Conservation (phyloP, 2,888 invertebrate genomes). For the Sycophila texana region DNA sequence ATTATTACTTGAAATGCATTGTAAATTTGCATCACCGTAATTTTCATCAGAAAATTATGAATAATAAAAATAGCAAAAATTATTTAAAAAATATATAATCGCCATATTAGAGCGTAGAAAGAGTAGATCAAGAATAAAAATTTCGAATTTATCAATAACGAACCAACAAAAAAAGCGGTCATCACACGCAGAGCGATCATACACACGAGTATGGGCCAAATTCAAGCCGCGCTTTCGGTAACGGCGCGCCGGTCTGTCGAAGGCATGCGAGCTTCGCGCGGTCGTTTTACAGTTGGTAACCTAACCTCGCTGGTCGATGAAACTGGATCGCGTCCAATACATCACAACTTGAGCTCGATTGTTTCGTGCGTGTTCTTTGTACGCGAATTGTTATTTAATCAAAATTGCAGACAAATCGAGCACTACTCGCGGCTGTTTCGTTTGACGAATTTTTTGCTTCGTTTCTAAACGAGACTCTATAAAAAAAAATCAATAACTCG, state of each 20-base stretch:
- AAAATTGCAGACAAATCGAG: neutral
- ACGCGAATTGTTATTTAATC: conserved; percentile 55
- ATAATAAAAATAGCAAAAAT: too few relatives aligned
- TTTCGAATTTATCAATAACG: neutral
- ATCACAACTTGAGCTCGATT: conserved; percentile 58
- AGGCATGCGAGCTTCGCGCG: too few relatives aligned
- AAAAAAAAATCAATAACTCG: too few relatives aligned
- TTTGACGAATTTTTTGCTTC: too few relatives aligned
- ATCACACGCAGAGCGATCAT: conserved; percentile 10
- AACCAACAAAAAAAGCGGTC: neutral
- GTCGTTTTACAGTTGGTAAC: conserved; percentile 31
- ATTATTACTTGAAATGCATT: too few relatives aligned
- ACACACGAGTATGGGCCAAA: conserved; percentile 5
- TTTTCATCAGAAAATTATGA: too few relatives aligned
- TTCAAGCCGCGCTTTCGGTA: neutral
- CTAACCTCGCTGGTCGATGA: conserved; percentile 43
- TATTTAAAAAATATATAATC: too few relatives aligned
- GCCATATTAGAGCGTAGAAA: too few relatives aligned
- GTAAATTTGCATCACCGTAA: too few relatives aligned
- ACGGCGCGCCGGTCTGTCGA: too few relatives aligned
- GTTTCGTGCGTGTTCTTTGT: conserved; percentile 58
- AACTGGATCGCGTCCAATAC: conserved; percentile 35
- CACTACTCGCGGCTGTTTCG: too few relatives aligned
- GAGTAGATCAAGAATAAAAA: neutral
- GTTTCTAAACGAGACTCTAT: too few relatives aligned